phyloP scores from a whole-genome alignment of 2,113 vertebrate genomes.

The Pitta sordida region DNA sequence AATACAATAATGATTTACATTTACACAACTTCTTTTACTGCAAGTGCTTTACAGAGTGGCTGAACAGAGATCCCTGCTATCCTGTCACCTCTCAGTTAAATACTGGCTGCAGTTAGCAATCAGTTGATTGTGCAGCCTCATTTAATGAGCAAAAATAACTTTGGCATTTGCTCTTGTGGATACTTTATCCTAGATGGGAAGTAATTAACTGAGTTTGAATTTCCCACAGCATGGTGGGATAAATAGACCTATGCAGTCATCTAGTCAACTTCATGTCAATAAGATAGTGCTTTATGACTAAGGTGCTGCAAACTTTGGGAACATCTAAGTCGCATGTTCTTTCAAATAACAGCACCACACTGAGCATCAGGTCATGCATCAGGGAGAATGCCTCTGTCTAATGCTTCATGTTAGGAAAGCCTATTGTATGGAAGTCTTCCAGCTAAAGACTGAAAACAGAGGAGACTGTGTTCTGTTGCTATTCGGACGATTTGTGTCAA shows the following conservation, averaged over 20 bases:
- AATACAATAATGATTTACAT: constrained; percentile 27
- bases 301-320: background rate
- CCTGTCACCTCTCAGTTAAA: background rate
- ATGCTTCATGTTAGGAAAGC: background rate
- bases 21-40: background rate
- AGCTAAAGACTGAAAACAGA: background rate
- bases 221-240: background rate
- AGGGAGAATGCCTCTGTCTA: background rate
- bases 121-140: background rate
- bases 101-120: background rate
- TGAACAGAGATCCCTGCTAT: background rate
- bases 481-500: background rate
- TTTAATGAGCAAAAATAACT: background rate
- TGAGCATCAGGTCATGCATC: background rate
- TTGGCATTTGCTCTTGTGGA: background rate
- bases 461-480: background rate
- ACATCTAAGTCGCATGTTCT: background rate
- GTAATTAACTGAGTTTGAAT: background rate
- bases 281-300: background rate
- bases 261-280: background rate
- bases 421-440: background rate
- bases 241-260: background rate
- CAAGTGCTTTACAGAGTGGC: background rate
- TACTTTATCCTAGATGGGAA: background rate
- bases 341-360: background rate